Evolutionary conservation across 2,888 invertebrate species (phyloP), one percentile per base, ranked within the genome.

Genomic region (Nineta flava): DNA sequence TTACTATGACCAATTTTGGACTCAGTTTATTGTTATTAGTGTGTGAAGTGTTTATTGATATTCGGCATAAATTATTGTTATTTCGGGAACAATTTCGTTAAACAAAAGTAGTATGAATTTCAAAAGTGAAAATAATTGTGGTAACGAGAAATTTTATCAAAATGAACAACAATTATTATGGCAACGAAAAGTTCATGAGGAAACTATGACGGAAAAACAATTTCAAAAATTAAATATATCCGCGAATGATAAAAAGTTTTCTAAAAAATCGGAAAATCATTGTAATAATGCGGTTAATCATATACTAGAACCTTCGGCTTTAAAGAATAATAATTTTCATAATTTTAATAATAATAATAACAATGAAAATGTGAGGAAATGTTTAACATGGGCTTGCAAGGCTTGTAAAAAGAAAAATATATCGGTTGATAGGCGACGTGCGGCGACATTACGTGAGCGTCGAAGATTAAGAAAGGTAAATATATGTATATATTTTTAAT

Each of bases 371-470:
- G 79, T 79, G 46, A 72, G 88, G 53, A 78, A 87, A 53, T 96
- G 95, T 61, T 73, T 96, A 40, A 79, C 94, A 10, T 96, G 95
- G 95, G 95, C 95, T 2, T 96, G 96, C 67, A 95, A 95, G 63
- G 93, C 94, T 1, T 95, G 95, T 70, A 95, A 95, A 68, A 84
- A 92, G 70, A 94, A 95, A 71, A 92, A 87, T 13, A 92, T 94
- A 43, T 85, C 93, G 1, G 87, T 96, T 9, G 97, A 99, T 70
- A 74, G 97, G 49, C 77, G 97, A 62, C 95, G 95, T 75, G 97
- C 97, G 6, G 97, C 97, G 1, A 99, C 97, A 2, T 74, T 99
- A 67, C 74, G 97, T 3, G 97, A 99, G 67, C 72, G 97, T 55
- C 71, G 96, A 57, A 74, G 97, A 53, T 75, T 99, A 49, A 74